phyloP scores from a whole-genome alignment of 2,888 invertebrate species.

The Macropis europaea region DNA sequence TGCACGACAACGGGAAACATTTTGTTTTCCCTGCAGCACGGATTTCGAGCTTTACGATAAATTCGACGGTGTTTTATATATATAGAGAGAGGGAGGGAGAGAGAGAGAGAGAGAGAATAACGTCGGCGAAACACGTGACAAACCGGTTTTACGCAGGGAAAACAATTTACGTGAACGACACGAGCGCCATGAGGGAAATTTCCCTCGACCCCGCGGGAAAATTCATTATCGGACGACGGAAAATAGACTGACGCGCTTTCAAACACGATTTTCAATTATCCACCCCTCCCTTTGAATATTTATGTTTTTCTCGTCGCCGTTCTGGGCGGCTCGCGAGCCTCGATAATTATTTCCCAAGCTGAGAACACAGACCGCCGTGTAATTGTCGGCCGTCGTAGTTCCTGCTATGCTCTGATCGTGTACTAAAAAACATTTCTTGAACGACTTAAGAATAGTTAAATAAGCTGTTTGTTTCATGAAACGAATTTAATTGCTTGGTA shows the following conservation, averaged over 20 bases:
- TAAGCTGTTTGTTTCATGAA: too few species aligned
- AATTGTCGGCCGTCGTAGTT: too few species aligned
- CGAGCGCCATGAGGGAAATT: not conserved
- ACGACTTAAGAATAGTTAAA: too few species aligned
- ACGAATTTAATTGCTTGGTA: too few species aligned
- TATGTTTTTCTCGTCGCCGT: not conserved
- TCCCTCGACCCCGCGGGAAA: conserved; percentile 6
- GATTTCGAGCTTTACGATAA: not conserved
- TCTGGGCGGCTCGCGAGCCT: not conserved
- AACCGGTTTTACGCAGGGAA: conserved; percentile 11
- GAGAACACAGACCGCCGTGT: too few species aligned
- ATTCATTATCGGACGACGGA: conserved; percentile 38
- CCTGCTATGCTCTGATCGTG: too few species aligned
- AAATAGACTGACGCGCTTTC: conserved; percentile 28
- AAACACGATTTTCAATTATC: conserved; percentile 46
- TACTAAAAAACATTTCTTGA: too few species aligned
- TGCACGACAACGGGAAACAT: not conserved
- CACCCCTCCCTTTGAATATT: conserved; percentile 33
- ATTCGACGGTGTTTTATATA: conserved; percentile 5
- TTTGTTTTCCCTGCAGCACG: not conserved
- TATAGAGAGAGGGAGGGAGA: too few species aligned
- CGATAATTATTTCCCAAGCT: conserved; percentile 11
- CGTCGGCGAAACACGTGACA: not conserved
- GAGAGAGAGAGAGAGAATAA: too few species aligned
- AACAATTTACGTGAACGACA: conserved; percentile 20